These are phyloP conservation scores for Trogon melanurus DNA, from an alignment of 2,113 vertebrate species.

Conservation along the genomic window DNA sequence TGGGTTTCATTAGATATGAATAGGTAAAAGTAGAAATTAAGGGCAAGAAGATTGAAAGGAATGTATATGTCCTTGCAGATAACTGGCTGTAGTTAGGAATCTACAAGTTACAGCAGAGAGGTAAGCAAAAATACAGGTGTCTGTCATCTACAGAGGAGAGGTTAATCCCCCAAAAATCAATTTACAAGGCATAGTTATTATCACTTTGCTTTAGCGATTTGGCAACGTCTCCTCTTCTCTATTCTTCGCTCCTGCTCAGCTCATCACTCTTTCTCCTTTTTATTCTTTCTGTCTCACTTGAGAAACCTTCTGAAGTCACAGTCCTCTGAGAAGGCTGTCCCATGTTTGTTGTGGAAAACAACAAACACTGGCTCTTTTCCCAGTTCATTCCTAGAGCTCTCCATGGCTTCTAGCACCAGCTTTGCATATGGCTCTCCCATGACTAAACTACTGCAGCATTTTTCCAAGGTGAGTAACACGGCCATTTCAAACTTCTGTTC, in stretches of 20 bases:
- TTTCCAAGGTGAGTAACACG: neutral
- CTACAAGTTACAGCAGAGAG: neutral
- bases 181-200: neutral
- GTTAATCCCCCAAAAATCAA: neutral
- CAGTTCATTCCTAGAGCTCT: neutral
- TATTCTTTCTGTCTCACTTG: neutral
- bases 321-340: neutral
- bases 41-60: neutral
- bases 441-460: neutral
- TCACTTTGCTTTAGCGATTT: neutral
- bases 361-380: neutral
- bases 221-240: neutral
- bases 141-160: neutral
- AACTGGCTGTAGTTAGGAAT: neutral
- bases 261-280: neutral
- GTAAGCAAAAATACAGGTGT: neutral
- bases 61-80: neutral
- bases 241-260: neutral
- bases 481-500: neutral
- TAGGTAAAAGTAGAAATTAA: neutral
- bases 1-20: neutral
- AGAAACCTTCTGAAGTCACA: neutral
- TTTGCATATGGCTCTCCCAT: rapidly evolving
- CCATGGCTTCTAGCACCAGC: neutral
- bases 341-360: neutral